Evolutionary conservation across 2,113 vertebrate genomes (phyloP).

Genomic region (Oophaga pumilio): DNA sequence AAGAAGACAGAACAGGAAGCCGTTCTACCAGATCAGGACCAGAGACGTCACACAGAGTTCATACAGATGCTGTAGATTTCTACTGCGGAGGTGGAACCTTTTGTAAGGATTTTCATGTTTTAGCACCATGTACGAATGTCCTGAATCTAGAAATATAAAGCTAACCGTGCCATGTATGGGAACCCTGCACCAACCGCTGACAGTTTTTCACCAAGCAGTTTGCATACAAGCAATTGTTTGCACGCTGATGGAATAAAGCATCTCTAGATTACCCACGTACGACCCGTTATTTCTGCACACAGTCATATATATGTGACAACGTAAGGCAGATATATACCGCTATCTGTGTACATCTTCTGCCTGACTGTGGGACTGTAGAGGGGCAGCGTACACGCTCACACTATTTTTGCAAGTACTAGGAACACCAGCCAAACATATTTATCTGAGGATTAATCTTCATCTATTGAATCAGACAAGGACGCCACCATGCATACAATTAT

Average conservation of each 20-base stretch:
- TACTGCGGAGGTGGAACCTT: too few species aligned
- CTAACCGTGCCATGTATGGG: neutral
- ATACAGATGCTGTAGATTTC: too few species aligned
- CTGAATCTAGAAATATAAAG: neutral
- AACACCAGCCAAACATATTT: constrained; percentile 96
- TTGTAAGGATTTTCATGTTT: neutral
- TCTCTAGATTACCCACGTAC: neutral
- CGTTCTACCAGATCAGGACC: neutral
- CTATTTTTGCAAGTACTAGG: constrained; percentile 81
- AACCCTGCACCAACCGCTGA: neutral
- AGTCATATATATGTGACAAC: neutral
- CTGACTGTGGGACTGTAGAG: neutral
- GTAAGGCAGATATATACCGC: neutral
- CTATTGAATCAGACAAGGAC: constrained; percentile 91
- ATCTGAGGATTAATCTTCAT: constrained; percentile 97
- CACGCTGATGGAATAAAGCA: neutral
- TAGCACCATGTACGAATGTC: neutral
- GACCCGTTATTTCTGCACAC: neutral
- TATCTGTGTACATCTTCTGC: neutral
- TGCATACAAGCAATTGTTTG: neutral
- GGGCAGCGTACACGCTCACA: constrained; percentile 58
- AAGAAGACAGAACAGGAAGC: neutral
- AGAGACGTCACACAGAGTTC: neutral
- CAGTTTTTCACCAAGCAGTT: neutral
- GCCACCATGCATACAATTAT: constrained; percentile 97